Evolutionary conservation across 2,113 vertebrate species (phyloP).

Genomic region (Spermophilus dauricus): DNA sequence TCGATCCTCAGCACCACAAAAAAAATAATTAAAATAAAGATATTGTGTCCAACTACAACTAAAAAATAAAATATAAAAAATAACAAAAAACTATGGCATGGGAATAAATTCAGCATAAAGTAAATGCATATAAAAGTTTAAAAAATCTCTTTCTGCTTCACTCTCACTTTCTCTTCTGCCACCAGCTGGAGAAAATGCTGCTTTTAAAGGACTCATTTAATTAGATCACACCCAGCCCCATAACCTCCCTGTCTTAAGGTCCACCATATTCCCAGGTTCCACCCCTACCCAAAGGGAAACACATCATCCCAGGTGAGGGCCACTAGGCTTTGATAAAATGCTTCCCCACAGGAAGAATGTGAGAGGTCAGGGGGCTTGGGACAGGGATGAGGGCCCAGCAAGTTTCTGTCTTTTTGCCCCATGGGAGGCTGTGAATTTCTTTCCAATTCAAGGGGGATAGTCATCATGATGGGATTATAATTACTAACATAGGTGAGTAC

Average conservation of each 20-base stretch:
- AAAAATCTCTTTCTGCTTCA: neutral
- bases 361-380: neutral
- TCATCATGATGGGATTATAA: neutral
- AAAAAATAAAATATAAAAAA: no score
- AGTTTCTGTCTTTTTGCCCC: neutral
- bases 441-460: neutral
- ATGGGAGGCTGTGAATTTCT: neutral
- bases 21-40: no score
- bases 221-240: neutral
- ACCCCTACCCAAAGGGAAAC: neutral
- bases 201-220: neutral
- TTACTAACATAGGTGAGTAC: neutral
- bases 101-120: neutral
- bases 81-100: neutral
- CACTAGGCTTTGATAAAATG: neutral
- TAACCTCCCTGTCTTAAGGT: neutral
- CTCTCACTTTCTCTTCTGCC: neutral
- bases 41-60: no score
- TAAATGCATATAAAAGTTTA: neutral
- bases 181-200: neutral
- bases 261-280: neutral
- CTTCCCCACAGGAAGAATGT: neutral
- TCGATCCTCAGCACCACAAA: no score
- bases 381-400: neutral
- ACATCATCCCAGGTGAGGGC: neutral